Conservation (phyloP, 1,140 invertebrate genomes). For the Pachyrhynchus sulphureomaculatus region DNA sequence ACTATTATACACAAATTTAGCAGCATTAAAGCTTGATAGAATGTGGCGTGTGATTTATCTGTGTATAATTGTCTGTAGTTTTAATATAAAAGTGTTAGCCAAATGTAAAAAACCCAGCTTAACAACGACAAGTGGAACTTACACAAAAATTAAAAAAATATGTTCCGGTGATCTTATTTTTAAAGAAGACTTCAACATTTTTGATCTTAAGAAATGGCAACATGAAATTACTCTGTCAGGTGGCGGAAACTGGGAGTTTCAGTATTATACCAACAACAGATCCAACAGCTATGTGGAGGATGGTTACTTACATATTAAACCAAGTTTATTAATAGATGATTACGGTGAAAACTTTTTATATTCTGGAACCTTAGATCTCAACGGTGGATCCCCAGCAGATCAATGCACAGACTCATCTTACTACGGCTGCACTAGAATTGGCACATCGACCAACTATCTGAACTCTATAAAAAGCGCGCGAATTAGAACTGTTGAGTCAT, state of each 20-base stretch:
- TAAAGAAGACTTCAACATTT: constrained; percentile 63
- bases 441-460: constrained; percentile 53
- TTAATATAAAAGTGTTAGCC: neutral
- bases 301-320: constrained; percentile 61
- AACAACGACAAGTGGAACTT: constrained; percentile 54
- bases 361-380: constrained; percentile 59
- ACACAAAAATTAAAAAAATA: constrained; percentile 47
- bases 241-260: constrained; percentile 73
- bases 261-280: constrained; percentile 68
- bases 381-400: constrained; percentile 60
- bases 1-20: too few species aligned
- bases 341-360: constrained; percentile 59
- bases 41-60: too few species aligned
- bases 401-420: constrained; percentile 60
- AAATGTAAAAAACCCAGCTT: constrained; percentile 8
- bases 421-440: constrained; percentile 55
- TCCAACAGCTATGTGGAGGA: constrained; percentile 61
- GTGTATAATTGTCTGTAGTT: too few species aligned
- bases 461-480: constrained; percentile 68
- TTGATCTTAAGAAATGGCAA: constrained; percentile 64
- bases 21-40: too few species aligned
- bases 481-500: constrained; percentile 62
- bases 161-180: constrained; percentile 63
- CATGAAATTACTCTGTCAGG: constrained; percentile 67
- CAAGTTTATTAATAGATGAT: constrained; percentile 61